Evolutionary conservation across 2,888 invertebrate species (phyloP), one percentile per base, ranked within the genome.

Genomic region (Mythimna lalbum): DNA sequence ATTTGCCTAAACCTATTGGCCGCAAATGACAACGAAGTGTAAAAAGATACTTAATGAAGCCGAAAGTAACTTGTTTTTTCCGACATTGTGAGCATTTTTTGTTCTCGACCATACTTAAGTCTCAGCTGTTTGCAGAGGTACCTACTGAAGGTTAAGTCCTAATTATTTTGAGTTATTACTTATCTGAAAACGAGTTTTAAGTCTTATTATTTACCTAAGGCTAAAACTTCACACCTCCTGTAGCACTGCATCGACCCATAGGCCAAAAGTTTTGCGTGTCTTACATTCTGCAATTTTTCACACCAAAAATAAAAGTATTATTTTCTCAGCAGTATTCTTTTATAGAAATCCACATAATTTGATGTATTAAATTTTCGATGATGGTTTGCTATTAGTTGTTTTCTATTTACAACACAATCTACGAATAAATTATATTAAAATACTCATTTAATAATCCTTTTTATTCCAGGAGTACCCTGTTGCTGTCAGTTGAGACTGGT

Each of bases 121-220:
- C 19, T 6, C 5, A 17, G 7, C 49, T 47, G 7, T 14, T n/a
- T 31, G 31, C 5, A 1, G 17, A 17, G 12, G n/a, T 56, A 49
- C n/a, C n/a, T n/a, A n/a, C 31, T 49, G 9, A 47, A 27, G n/a
- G 27, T n/a, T 7, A 50, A 55, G n/a, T 5, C n/a, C 27, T 31
- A 31, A 55, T n/a, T 33, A n/a, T 17, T 33, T 55, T 33, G 31
- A 31, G 10, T n/a, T 56, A n/a, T 19, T 31, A n/a, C n/a, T n/a
- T n/a, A n/a, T n/a, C n/a, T n/a, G n/a, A 33, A 33, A 56, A 33
- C 56, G n/a, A 33, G 56, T 33, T 55, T 56, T n/a, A 33, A 56
- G 36, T 56, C 39, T 17, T 43, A 43, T 43, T 17, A 43, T 43
- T 43, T 43, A 43, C 17, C 5, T 43, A 12, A 39, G 43, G 43